Base-by-base conservation (phyloP, 1,140 invertebrate species). In the Heliconius nattereri region DNA sequence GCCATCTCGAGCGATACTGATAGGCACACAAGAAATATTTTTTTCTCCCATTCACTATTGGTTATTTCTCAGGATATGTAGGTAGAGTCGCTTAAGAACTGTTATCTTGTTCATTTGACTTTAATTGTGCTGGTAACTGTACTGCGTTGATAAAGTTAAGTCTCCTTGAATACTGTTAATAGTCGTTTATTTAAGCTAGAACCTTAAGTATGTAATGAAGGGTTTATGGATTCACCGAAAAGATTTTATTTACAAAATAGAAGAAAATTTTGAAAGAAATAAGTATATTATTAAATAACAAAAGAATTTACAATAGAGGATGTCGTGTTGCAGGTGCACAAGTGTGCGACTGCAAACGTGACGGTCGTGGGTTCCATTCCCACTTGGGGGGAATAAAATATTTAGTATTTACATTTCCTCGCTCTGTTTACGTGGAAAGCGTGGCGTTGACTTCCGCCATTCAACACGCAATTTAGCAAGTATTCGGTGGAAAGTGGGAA, bases 121-220 rank as follows among this genome's bases (percentile, higher is more conserved):
- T 75, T 79, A 79, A 72, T 79, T 79, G 78, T 79, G 60, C 74
- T 75, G 16, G 40, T 76, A 79, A 79, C 78, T 79, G 78, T 79
- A 79, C 66, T 49, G 52, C 35, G 57, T 52, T 70, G 54, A 79
- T 75, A 79, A 79, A 66, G 20, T 71, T 71, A 37, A 60, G 77
- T 78, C 71, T 37, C 37, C 23, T 37, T 71, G 19, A 71, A 71
- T 37, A 37, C 19, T n/a, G 71, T 78, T 19, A 73, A 49, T 26
- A 35, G 71, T 78, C 73, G 3, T 66, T 66, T 16, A 66, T 26
- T 66, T 66, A 66, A 26, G 16, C 23, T 26, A 66, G 11, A 66
- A 29, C 60, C 3, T 8, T 66, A 66, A 26, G 9, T 66, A 54
- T 40, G 19, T 75, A 54, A 75, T 2, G 45, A 52, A 75, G 19